phyloP scores from a whole-genome alignment of 2,888 invertebrate species.

The Trichopoda pennipes region DNA sequence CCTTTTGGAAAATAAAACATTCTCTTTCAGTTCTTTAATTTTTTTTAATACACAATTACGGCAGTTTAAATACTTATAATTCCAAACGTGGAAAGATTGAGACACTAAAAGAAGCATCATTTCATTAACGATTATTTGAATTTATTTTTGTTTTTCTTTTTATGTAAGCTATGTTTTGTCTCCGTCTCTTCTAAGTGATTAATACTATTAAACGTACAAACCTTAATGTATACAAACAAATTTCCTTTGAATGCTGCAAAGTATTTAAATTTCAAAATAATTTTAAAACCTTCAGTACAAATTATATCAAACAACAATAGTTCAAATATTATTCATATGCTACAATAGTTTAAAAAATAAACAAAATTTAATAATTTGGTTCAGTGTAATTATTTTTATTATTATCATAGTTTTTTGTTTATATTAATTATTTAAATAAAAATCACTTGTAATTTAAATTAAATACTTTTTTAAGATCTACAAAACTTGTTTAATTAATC shows the following conservation, averaged over 20 bases:
- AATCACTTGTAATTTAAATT: constrained; percentile 2
- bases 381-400: constrained; percentile 42
- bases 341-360: constrained; percentile 53
- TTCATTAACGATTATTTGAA: background rate
- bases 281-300: constrained; percentile 56
- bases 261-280: constrained; percentile 42
- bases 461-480: background rate
- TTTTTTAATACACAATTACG: background rate
- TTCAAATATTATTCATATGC: constrained; percentile 58
- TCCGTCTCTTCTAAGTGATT: background rate
- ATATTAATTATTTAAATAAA: constrained; percentile 5
- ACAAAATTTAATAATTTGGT: constrained; percentile 53
- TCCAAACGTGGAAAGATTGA: background rate
- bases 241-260: constrained; percentile 26
- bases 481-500: constrained; percentile 17
- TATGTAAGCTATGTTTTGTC: background rate
- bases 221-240: background rate
- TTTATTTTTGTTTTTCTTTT: too few relatives aligned
- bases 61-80: constrained; percentile 20
- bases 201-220: constrained; percentile 10
- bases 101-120: background rate
- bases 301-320: constrained; percentile 51
- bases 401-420: background rate
- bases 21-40: too few relatives aligned
- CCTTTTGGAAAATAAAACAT: too few relatives aligned